Conservation (phyloP, 2,888 invertebrate species). For the Schizotus pectinicornis region DNA sequence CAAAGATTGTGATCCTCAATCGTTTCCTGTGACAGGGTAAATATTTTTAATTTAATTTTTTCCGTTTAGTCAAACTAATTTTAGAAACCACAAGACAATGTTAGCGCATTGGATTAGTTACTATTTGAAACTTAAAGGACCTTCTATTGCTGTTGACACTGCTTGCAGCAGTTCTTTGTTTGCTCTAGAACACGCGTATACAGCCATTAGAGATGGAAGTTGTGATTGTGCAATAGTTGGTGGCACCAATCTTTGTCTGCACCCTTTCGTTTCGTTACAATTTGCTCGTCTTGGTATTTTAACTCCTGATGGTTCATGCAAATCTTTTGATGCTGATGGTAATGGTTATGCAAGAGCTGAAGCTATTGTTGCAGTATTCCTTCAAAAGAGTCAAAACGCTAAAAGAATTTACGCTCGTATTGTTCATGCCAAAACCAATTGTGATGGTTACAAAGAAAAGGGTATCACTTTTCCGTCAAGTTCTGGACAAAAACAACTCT, state of each 20-base stretch:
- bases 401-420: slow-evolving; percentile 62
- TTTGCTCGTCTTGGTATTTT: slow-evolving; percentile 81
- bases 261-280: slow-evolving; percentile 88
- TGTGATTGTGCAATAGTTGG: slow-evolving; percentile 91
- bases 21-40: too few species aligned
- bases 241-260: slow-evolving; percentile 83
- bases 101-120: slow-evolving; percentile 90
- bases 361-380: slow-evolving; percentile 70
- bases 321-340: slow-evolving; percentile 85
- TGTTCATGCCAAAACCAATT: slow-evolving; percentile 47
- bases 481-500: slow-evolving; percentile 65
- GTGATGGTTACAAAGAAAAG: slow-evolving; percentile 49
- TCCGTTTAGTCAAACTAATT: too few species aligned
- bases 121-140: slow-evolving; percentile 85
- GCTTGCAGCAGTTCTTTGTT: slow-evolving; percentile 92
- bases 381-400: slow-evolving; percentile 69
- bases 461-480: slow-evolving; percentile 51
- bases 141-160: slow-evolving; percentile 87
- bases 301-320: slow-evolving; percentile 84
- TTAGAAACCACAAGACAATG: slow-evolving; percentile 75
- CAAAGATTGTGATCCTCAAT: too few species aligned
- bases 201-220: slow-evolving; percentile 76
- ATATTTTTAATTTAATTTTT: too few species aligned
- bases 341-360: slow-evolving; percentile 86
- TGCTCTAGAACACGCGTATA: slow-evolving; percentile 83